Conservation (phyloP, 2,797 vertebrate genomes). For the Fringilla coelebs region DNA sequence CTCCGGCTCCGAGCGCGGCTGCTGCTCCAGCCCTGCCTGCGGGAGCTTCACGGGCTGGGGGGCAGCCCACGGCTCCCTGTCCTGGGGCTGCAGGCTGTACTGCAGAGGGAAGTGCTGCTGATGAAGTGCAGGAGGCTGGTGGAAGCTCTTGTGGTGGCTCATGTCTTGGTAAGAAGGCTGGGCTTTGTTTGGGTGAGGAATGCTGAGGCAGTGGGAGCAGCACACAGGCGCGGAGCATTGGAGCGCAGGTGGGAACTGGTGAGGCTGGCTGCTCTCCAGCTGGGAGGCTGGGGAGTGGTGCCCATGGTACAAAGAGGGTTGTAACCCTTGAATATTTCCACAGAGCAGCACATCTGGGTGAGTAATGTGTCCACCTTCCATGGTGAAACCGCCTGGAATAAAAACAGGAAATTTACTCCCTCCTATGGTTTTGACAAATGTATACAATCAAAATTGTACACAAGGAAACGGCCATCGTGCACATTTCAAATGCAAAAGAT, state of each 20-base stretch:
- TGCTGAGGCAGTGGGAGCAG: slow-evolving; percentile 81
- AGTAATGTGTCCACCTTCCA: slow-evolving; percentile 83
- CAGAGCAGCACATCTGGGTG: slow-evolving; percentile 74
- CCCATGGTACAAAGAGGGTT: slow-evolving; percentile 79
- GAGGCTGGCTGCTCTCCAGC: slow-evolving; percentile 76
- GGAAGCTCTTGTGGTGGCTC: slow-evolving; percentile 64
- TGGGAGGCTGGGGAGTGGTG: slow-evolving; percentile 71
- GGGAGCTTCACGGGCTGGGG: slow-evolving; percentile 56
- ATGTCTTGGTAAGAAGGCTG: slow-evolving; percentile 59
- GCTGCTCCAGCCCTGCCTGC: slow-evolving; percentile 67
- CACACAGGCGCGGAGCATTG: slow-evolving; percentile 79
- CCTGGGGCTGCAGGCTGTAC: slow-evolving; percentile 51
- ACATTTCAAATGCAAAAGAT: background rate
- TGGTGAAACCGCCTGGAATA: slow-evolving; percentile 84
- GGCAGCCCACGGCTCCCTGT: slow-evolving; percentile 57
- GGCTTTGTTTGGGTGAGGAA: slow-evolving; percentile 67
- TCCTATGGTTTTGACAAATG: background rate
- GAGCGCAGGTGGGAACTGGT: slow-evolving; percentile 78
- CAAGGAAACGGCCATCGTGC: background rate
- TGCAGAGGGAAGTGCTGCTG: slow-evolving; percentile 65
- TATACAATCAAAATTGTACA: background rate
- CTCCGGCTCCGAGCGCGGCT: slow-evolving; percentile 3
- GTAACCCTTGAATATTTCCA: slow-evolving; percentile 79
- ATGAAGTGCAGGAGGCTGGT: slow-evolving; percentile 68
- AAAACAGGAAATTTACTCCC: background rate